A percentile compares a stretch with the other conserved stretches of the same genome.
Evolutionary conservation across 2,113 vertebrate genomes (phyloP).

Genomic region (Pycnonotus jocosus): DNA sequence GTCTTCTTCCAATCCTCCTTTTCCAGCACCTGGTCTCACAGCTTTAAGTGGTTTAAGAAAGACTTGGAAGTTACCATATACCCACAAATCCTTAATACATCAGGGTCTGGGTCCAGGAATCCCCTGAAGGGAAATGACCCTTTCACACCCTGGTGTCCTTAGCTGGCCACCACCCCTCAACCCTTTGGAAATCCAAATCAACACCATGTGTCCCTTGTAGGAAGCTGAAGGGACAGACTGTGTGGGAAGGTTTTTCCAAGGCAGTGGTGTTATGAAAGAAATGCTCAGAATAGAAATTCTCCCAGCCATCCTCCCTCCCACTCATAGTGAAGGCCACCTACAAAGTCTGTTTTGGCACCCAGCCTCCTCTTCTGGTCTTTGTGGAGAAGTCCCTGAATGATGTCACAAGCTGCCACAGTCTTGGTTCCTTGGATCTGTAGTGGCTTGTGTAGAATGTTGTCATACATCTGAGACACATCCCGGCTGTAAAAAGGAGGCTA

Average conservation of each 20-base stretch:
- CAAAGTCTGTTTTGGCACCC: constrained; percentile 93
- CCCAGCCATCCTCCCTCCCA: neutral
- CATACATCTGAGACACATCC: constrained; percentile 93
- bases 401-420: constrained; percentile 84
- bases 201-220: neutral
- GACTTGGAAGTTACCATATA: neutral
- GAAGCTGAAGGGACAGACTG: neutral
- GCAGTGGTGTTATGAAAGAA: neutral
- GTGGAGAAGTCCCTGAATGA: constrained; percentile 89
- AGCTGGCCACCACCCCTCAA: neutral
- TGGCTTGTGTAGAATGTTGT: constrained; percentile 89
- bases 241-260: neutral
- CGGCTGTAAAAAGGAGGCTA: constrained; percentile 96
- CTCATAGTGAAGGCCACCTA: constrained; percentile 65
- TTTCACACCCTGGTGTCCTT: neutral
- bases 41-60: neutral
- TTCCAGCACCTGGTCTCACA: neutral
- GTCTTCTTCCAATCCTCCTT: neutral
- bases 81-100: neutral
- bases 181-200: neutral
- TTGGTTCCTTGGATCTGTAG: constrained; percentile 86
- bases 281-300: neutral
- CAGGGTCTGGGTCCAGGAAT: neutral
- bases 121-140: neutral
- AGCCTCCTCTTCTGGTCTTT: constrained; percentile 89